Evolutionary conservation across 2,888 invertebrate species (phyloP), one percentile per base, ranked within the genome.

Genomic region (Sinodicranocentrus sp.): DNA sequence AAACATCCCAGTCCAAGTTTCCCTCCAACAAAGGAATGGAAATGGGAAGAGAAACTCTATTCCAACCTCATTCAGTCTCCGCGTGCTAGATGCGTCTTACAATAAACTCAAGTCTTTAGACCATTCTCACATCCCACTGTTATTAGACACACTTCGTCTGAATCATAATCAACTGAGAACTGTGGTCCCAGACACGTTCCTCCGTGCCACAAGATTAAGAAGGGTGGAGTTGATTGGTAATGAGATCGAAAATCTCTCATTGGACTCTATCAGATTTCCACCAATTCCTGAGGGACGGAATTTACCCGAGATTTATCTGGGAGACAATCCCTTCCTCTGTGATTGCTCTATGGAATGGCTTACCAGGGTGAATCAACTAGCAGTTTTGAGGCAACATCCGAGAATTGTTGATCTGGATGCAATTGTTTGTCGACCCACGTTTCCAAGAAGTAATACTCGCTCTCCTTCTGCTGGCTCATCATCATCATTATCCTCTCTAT

Each of bases 291-390:
- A 93, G 87, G 93, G 94, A 89, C 93, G 92, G 90, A 92, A 94
- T 72, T 91, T 96, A 88, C 97, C 97, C n/a, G 96, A 97, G 91
- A 96, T 98, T 92, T 97, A 96, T 91, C 95, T 98, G 85, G 96
- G 96, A 54, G 96, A 96, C 72, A 98, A 98, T 92, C 97, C 97
- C 48, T 97, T 97, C 90, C 94, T 95, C 89, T 98, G 98, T 90
- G 96, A 97, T 91, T 98, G 98, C 92, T 96, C 96, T 88, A 96
- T 97, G 94, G 97, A 97, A 90, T 98, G 97, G 98, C 91, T 97
- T 89, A 97, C 97, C 90, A 93, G 96, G 89, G 96, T 97, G 90
- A 97, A 97, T 91, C 94, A 95, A 90, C 92, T 95, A 88, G 94
- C 89, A 89, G 94, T 95, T 89, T 92, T 96, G 73, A 92, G 96